Percentiles rank a stretch among this genome's conserved stretches.
phyloP scores from a whole-genome alignment of 2,113 vertebrate genomes.

The Camelus bactrianus region DNA sequence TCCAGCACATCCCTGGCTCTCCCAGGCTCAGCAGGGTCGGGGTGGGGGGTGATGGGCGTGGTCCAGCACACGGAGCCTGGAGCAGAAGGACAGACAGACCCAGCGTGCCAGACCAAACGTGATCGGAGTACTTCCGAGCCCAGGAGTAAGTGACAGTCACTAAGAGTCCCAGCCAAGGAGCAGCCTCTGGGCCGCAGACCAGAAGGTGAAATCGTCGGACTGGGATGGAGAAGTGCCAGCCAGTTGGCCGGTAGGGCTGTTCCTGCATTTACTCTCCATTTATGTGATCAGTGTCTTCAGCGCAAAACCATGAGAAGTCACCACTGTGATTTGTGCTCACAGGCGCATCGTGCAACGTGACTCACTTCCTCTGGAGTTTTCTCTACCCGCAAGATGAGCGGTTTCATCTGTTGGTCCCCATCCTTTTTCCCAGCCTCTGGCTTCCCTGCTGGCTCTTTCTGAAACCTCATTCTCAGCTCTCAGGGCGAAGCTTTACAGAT shows the following conservation, averaged over 20 bases:
- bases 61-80: not conserved
- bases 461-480: not conserved
- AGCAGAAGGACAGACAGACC: not conserved
- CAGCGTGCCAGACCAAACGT: not conserved
- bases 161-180: not conserved
- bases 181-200: not conserved
- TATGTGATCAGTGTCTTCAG: not conserved
- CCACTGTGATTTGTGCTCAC: not conserved
- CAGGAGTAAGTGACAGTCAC: not conserved
- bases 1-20: not conserved
- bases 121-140: not conserved
- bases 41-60: accelerated
- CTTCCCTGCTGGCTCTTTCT: not conserved
- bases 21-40: not conserved
- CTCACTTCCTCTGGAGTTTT: not conserved
- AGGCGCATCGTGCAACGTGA: not conserved
- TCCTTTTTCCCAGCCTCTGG: not conserved
- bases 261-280: not conserved
- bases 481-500: not conserved
- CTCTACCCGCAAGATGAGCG: not conserved
- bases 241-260: not conserved
- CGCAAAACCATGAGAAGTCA: not conserved
- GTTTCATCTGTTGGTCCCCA: not conserved
- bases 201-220: not conserved
- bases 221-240: not conserved